Conservation (phyloP, 2,797 vertebrate genomes). For the Phataginus tricuspis region DNA sequence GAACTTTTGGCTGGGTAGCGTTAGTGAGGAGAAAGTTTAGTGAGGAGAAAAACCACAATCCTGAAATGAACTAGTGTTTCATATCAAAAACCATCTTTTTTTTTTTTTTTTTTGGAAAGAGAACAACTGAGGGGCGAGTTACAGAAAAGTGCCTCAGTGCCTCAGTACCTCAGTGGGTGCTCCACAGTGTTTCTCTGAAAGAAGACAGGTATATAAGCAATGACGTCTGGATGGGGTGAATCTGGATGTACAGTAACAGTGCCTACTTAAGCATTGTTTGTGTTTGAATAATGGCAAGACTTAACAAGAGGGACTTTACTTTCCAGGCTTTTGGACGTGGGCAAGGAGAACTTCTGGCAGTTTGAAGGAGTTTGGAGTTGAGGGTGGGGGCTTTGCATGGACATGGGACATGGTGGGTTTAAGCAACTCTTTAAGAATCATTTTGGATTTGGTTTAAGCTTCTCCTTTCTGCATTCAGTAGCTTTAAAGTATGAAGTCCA, state of each 20-base stretch:
- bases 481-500: neutral
- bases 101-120: neutral
- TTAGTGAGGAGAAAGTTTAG: conserved; percentile 66
- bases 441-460: neutral
- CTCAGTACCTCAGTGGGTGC: conserved; percentile 32
- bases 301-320: conserved; percentile 23
- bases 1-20: conserved; percentile 25
- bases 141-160: conserved; percentile 66
- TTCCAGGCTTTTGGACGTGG: conserved; percentile 39
- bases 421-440: neutral
- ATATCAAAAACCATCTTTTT: conserved; percentile 77
- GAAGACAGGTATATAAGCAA: conserved; percentile 72
- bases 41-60: conserved; percentile 74
- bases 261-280: conserved; percentile 70
- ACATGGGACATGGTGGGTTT: neutral
- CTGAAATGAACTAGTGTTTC: conserved; percentile 80
- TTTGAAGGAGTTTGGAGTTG: neutral
- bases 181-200: conserved; percentile 59
- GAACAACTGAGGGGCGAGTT: conserved; percentile 67
- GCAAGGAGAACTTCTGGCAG: neutral
- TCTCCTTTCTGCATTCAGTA: neutral
- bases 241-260: conserved; percentile 65
- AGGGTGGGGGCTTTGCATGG: neutral
- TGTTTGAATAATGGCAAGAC: conserved; percentile 63
- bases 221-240: conserved; percentile 80